Conservation (phyloP, 2,888 invertebrate species). For the Phyllotreta cruciferae region DNA sequence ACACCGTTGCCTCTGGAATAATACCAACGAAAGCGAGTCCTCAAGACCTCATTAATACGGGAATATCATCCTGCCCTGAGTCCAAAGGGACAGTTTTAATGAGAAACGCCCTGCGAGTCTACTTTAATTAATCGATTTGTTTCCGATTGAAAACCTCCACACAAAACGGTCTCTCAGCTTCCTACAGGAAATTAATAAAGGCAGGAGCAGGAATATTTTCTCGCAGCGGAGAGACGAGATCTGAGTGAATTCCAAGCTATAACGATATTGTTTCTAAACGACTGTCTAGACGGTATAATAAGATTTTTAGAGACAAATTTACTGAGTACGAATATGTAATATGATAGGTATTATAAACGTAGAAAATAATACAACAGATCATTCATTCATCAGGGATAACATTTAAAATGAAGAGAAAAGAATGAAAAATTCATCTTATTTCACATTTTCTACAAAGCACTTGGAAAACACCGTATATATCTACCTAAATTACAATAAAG, state of each 20-base stretch:
- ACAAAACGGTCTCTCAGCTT: conserved; percentile 8
- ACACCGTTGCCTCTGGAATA: conserved; percentile 16
- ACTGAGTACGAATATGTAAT: too few species aligned
- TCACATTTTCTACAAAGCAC: too few species aligned
- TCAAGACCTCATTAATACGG: conserved; percentile 28
- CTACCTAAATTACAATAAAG: too few species aligned
- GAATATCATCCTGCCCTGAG: conserved; percentile 23
- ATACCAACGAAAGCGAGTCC: conserved; percentile 23
- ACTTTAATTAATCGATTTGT: conserved; percentile 26
- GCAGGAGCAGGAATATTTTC: background rate
- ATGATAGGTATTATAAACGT: too few species aligned
- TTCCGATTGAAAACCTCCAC: conserved; percentile 23
- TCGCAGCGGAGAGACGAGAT: background rate
- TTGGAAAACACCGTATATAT: too few species aligned
- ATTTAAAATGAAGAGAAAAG: too few species aligned
- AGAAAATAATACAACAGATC: too few species aligned
- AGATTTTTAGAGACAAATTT: too few species aligned
- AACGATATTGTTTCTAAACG: conserved; percentile 3
- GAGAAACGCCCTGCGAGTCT: conserved; percentile 19
- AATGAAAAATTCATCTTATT: too few species aligned
- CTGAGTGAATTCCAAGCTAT: background rate
- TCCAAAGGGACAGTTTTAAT: conserved; percentile 31
- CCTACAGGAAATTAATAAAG: conserved; percentile 17
- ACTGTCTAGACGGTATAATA: background rate
- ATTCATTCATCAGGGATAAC: too few species aligned